Percentiles rank a stretch among this genome's conserved stretches.
Conservation (phyloP, 2,797 vertebrate genomes). For the Melanotaenia nigrans region DNA sequence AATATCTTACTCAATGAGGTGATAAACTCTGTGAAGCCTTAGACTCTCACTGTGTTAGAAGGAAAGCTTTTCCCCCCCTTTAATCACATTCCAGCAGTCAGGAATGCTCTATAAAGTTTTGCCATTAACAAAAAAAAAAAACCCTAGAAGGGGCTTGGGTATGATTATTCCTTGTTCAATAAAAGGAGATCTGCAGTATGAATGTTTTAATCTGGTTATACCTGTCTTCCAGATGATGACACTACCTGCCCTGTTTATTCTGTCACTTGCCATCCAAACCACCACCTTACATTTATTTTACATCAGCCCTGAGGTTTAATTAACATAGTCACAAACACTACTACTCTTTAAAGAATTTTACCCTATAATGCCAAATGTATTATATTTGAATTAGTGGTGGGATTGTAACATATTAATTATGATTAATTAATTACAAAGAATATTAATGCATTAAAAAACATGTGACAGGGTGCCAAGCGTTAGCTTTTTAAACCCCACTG, state of each 20-base stretch:
- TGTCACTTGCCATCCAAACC: not conserved
- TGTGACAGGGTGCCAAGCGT: too few relatives aligned
- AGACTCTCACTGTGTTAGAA: conserved; percentile 64
- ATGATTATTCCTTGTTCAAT: not conserved
- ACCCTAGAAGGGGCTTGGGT: not conserved
- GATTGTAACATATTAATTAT: too few relatives aligned
- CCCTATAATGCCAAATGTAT: too few relatives aligned
- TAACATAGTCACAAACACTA: too few relatives aligned
- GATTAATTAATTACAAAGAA: too few relatives aligned
- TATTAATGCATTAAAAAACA: too few relatives aligned
- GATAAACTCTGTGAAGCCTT: conserved; percentile 48
- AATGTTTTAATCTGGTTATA: not conserved
- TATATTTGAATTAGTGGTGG: too few relatives aligned
- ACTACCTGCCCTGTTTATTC: not conserved
- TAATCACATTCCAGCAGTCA: not conserved
- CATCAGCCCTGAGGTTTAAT: not conserved
- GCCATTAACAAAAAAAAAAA: not conserved
- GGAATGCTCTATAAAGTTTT: not conserved
- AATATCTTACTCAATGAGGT: conserved; percentile 26
- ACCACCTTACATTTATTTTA: not conserved
- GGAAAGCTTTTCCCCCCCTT: not conserved
- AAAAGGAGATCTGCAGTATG: not conserved
- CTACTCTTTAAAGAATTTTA: too few relatives aligned
- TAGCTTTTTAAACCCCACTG: too few relatives aligned
- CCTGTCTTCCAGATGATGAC: not conserved